Percentiles rank a stretch among this genome's conserved stretches.
phyloP scores from a whole-genome alignment of 1,140 invertebrate species.

The Ericerus pela region DNA sequence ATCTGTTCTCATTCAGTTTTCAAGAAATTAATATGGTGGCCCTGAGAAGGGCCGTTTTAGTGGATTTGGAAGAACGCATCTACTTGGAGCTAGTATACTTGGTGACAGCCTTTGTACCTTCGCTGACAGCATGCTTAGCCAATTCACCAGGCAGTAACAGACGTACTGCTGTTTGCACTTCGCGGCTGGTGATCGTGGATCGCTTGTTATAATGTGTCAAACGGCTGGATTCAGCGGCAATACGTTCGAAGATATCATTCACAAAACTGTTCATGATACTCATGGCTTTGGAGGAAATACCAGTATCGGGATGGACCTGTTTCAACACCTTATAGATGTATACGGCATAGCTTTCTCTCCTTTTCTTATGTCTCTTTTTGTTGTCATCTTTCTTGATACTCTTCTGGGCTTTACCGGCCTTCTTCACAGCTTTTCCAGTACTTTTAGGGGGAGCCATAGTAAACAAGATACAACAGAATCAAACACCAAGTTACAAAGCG shows the following conservation, averaged over 20 bases:
- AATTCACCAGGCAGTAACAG: constrained; percentile 46
- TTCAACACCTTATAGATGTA: constrained; percentile 59
- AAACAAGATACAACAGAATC: too few relatives aligned
- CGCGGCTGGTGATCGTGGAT: constrained; percentile 38
- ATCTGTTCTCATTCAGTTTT: too few relatives aligned
- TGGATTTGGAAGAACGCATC: constrained; percentile 32
- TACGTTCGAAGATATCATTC: constrained; percentile 42
- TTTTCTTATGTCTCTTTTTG: constrained; percentile 38
- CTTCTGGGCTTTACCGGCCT: constrained; percentile 39
- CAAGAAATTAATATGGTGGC: constrained; percentile 21
- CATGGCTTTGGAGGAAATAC: constrained; percentile 46
- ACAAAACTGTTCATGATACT: constrained; percentile 48
- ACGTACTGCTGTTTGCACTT: constrained; percentile 45
- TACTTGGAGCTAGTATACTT: constrained; percentile 32
- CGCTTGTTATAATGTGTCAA: constrained; percentile 39
- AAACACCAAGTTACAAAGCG: too few relatives aligned
- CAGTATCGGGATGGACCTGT: constrained; percentile 51
- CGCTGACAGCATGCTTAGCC: constrained; percentile 27
- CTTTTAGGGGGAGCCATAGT: constrained; percentile 1
- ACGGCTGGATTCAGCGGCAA: constrained; percentile 37
- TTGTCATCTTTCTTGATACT: constrained; percentile 35
- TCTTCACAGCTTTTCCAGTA: constrained; percentile 29
- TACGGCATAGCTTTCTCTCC: constrained; percentile 51
- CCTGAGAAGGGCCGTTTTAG: constrained; percentile 28
- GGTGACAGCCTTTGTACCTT: constrained; percentile 28